Evolutionary conservation across 2,888 invertebrate genomes (phyloP), one percentile per base, ranked within the genome.

Genomic region (Spatulosminthurus flaviceps): DNA sequence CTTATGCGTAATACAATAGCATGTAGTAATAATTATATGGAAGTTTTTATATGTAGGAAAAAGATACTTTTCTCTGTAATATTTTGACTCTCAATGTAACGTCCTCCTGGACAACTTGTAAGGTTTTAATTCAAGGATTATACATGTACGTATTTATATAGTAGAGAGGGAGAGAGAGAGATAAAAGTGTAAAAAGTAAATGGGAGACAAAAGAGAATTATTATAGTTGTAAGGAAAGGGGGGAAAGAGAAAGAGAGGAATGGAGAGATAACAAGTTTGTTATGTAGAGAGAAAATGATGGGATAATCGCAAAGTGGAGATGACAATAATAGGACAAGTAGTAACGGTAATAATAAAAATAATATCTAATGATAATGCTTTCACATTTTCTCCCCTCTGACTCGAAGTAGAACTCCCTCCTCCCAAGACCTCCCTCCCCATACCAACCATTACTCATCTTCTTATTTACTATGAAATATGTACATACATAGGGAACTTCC

Each of bases 271-370:
- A 51, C 19, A 13, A n/a, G 16, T 13, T n/a, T 13, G 7, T 51
- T 13, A n/a, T 51, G 16, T 5, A 51, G 51, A 19, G 16, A 51
- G n/a, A 2, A n/a, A 19, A n/a, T 51, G 51, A 51, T 19, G 51
- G 51, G 51, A 51, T 5, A 51, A 19, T 51, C 9, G 51, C 19
- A 1, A 51, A 51, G 51, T 4, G 51, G 51, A n/a, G 51, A 51
- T 51, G 51, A 51, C 51, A 51, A 51, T 51, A n/a, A 51, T 51
- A 51, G 51, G 1, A 51, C 51, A 51, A 19, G 16, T 19, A 51
- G 51, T 51, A 51, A n/a, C 51, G 51, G 7, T n/a, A 51, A 51
- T 51, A 5, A 51, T 51, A 51, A 51, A 51, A 51, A 51, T 51
- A 51, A 51, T 51, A 51, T 51, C 51, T 19, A 51, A 51, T 51